These are phyloP conservation scores for Platorchestia sp. DNA, from an alignment of 1,140 invertebrate genomes.

Conservation along the genomic window DNA sequence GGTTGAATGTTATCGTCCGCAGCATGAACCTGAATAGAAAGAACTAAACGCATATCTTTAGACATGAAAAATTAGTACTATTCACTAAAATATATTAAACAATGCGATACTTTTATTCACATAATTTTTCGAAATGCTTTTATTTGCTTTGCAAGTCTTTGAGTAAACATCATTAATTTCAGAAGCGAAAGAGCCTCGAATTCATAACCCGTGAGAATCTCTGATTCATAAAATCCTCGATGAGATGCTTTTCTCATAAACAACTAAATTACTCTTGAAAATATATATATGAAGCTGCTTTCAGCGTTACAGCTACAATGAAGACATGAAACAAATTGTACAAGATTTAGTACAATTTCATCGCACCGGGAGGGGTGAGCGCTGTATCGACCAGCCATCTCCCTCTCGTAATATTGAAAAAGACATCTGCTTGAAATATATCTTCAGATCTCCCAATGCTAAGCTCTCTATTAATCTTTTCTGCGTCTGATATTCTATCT, in stretches of 20 bases:
- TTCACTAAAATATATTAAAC: background rate
- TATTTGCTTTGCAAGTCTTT: background rate
- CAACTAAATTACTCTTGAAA: background rate
- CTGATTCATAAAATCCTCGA: background rate
- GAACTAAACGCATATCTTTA: background rate
- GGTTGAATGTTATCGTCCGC: background rate
- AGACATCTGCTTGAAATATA: background rate
- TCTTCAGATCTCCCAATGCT: background rate
- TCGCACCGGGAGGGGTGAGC: background rate
- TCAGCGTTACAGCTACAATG: background rate
- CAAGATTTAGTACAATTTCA: constrained; percentile 34
- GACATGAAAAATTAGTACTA: background rate
- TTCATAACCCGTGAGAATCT: too few relatives aligned
- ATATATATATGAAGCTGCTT: background rate
- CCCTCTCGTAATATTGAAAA: background rate
- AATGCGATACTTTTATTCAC: background rate
- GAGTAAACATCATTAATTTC: background rate
- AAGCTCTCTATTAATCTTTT: background rate
- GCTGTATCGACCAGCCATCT: constrained; percentile 47
- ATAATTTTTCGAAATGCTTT: background rate
- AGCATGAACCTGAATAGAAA: background rate
- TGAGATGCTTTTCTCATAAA: background rate
- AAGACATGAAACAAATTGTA: background rate
- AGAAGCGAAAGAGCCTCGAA: background rate
- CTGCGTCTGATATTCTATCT: background rate